Evolutionary conservation across 2,113 vertebrate species (phyloP).

Genomic region (pig (Sus scrofa)): DNA sequence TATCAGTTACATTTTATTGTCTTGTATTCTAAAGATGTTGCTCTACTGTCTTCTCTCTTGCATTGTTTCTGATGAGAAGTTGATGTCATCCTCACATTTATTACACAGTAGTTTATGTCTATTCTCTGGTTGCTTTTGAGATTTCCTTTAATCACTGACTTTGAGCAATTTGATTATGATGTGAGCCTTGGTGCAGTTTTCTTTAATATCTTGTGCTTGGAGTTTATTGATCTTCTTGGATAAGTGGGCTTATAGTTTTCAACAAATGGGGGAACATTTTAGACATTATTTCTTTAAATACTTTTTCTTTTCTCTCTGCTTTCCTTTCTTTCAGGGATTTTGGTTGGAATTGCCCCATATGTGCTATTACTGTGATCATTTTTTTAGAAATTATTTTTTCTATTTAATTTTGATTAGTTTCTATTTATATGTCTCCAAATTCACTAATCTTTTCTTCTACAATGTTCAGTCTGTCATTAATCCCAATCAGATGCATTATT

Average conservation of each 20-base stretch:
- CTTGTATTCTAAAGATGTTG: not conserved
- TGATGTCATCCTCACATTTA: not conserved
- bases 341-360: not conserved
- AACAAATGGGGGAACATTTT: not conserved
- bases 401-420: not conserved
- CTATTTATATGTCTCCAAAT: not conserved
- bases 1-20: not conserved
- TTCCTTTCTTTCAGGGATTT: not conserved
- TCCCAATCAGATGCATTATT: not conserved
- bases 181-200: not conserved
- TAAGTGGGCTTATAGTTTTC: not conserved
- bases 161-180: constrained; percentile 14
- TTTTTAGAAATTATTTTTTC: not conserved
- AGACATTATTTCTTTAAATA: not conserved
- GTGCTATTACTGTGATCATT: not conserved
- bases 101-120: not conserved
- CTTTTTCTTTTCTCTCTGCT: not conserved
- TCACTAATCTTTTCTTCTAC: not conserved
- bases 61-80: constrained; percentile 1
- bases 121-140: not conserved
- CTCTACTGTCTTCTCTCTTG: not conserved
- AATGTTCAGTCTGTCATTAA: not conserved
- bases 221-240: not conserved
- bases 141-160: not conserved
- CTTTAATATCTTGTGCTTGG: not conserved